Conservation (phyloP, 2,888 invertebrate genomes). For the Drosophila anomalipes region DNA sequence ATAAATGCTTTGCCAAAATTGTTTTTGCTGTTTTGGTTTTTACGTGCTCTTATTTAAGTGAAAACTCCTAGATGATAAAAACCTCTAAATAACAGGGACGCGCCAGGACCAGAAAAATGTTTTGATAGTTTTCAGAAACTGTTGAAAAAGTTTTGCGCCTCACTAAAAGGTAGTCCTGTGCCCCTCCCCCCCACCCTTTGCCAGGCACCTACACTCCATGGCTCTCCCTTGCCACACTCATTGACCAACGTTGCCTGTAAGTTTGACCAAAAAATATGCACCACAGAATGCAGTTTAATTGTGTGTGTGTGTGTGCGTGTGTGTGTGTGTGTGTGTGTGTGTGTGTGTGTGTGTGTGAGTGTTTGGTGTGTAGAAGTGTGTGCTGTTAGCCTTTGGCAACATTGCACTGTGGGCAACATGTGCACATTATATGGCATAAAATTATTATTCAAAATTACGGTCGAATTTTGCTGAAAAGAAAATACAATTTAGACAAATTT, state of each 20-base stretch:
- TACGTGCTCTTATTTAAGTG: background rate
- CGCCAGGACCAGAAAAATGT: slow-evolving; percentile 20
- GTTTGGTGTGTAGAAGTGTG: slow-evolving; percentile 8
- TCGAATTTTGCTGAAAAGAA: background rate
- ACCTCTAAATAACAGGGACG: background rate
- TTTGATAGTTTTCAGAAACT: slow-evolving; percentile 33
- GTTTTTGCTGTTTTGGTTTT: background rate
- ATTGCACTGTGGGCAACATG: background rate
- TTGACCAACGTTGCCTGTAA: slow-evolving; percentile 10
- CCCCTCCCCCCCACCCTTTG: background rate
- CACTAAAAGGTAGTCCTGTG: slow-evolving; percentile 12
- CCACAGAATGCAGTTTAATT: slow-evolving; percentile 68
- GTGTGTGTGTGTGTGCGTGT: slow-evolving; percentile 23
- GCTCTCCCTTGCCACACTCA: background rate
- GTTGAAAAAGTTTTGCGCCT: slow-evolving; percentile 39
- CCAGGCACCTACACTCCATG: background rate
- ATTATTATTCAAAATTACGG: background rate
- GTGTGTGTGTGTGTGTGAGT: slow-evolving; percentile 4
- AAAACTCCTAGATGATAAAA: slow-evolving; percentile 3
- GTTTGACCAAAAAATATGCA: slow-evolving; percentile 32
- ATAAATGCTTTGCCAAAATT: slow-evolving; percentile 4
- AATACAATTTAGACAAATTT: background rate
- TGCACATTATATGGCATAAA: background rate
- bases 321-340: slow-evolving; percentile 2
- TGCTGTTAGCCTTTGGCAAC: slow-evolving; percentile 17